These are phyloP conservation scores for Phrynosoma platyrhinos DNA, from an alignment of 2,113 vertebrate genomes.

Conservation along the genomic window DNA sequence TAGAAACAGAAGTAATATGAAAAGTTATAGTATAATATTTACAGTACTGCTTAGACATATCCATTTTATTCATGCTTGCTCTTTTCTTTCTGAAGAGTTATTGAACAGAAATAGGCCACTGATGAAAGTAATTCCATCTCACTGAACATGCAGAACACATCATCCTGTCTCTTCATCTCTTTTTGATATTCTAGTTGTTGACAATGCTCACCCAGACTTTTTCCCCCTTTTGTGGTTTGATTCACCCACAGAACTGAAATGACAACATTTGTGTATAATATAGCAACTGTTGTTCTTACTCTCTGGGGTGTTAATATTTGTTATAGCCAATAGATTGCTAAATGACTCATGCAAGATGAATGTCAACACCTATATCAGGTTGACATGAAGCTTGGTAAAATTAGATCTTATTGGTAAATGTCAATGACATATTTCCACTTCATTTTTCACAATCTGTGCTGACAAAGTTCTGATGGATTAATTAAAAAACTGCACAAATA, in stretches of 20 bases:
- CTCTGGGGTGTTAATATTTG: slow-evolving; percentile 50
- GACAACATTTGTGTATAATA: not conserved
- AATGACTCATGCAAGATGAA: slow-evolving; percentile 40
- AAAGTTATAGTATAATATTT: not conserved
- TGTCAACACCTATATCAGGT: not conserved
- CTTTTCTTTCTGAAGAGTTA: not conserved
- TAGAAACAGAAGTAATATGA: not conserved
- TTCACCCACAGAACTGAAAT: not conserved
- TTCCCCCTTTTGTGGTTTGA: not conserved
- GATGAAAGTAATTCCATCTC: slow-evolving; percentile 57
- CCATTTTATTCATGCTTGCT: not conserved
- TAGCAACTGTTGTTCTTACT: slow-evolving; percentile 28
- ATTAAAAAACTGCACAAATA: not conserved
- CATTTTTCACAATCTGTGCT: not conserved
- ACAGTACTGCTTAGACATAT: not conserved
- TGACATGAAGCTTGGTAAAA: not conserved
- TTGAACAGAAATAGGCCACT: not conserved
- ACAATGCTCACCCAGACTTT: not conserved
- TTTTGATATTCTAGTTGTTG: not conserved
- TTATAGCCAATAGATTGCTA: slow-evolving; percentile 62
- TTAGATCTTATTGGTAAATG: not conserved
- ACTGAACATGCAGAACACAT: slow-evolving; percentile 57
- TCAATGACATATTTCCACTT: not conserved
- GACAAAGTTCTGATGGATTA: not conserved
- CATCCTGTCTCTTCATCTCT: not conserved